Evolutionary conservation across 53 echinoderm and acorn worm species (phyloP).

Genomic region (Antedon mediterranea): DNA sequence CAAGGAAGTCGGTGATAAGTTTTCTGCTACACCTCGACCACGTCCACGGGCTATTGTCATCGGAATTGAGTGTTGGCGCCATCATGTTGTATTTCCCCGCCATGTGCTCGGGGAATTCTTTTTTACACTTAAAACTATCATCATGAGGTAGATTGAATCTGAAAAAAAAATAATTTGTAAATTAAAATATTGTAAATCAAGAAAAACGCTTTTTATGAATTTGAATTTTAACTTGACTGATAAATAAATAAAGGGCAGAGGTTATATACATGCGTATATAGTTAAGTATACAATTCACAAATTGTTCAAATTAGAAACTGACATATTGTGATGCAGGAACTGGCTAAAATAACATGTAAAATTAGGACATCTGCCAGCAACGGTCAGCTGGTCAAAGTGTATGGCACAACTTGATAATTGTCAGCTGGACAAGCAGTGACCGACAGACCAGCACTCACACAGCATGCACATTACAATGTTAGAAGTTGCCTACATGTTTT

Average conservation of each 20-base stretch:
- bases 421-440: not conserved
- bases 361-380: not conserved
- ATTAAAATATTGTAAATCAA: no score
- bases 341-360: not conserved
- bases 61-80: constrained; percentile 90
- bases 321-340: not conserved
- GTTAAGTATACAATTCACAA: not conserved
- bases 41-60: constrained; percentile 68
- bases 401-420: not conserved
- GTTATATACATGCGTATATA: no score
- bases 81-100: constrained; percentile 61
- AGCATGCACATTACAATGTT: no score
- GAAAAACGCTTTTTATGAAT: no score
- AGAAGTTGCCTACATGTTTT: no score
- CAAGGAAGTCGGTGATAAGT: constrained; percentile 61
- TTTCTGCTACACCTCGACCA: constrained; percentile 84
- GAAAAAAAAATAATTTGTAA: not conserved
- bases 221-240: no score
- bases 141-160: constrained; percentile 98
- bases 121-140: constrained; percentile 61
- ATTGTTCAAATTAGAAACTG: not conserved
- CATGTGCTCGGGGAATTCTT: constrained; percentile 7
- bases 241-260: no score
- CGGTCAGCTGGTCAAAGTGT: not conserved
- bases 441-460: no score